Evolutionary conservation across 2,797 vertebrate genomes (phyloP).

Genomic region (Coendou prehensilis): DNA sequence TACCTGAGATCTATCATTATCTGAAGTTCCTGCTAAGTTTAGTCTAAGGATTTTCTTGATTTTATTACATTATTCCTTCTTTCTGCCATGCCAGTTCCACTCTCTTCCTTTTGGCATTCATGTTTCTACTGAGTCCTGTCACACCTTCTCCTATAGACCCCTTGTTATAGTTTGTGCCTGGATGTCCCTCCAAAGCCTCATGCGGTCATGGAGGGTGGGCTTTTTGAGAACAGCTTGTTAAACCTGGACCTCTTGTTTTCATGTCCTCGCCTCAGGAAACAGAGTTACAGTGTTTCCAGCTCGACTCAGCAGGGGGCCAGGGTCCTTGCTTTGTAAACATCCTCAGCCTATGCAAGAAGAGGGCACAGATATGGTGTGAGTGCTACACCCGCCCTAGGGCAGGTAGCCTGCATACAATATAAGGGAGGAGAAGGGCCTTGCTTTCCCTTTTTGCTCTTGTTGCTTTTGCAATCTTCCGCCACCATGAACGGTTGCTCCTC

Average conservation of each 20-base stretch:
- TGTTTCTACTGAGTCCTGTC: background rate
- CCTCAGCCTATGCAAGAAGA: background rate
- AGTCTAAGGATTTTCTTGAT: slow-evolving; percentile 62
- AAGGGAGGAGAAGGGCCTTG: background rate
- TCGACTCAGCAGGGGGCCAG: background rate
- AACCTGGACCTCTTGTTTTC: background rate
- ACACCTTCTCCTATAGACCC: background rate
- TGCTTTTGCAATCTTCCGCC: background rate
- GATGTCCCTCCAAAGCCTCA: background rate
- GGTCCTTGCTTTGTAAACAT: background rate
- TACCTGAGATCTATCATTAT: slow-evolving; percentile 29
- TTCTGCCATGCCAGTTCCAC: background rate
- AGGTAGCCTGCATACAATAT: background rate
- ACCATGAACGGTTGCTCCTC: background rate
- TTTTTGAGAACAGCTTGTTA: background rate
- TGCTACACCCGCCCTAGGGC: background rate
- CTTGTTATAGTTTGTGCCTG: background rate
- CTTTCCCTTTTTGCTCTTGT: background rate
- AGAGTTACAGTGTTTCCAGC: background rate
- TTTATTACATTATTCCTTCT: slow-evolving; percentile 37
- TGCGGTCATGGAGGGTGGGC: too few relatives aligned
- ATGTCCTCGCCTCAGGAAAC: background rate
- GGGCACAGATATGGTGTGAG: background rate
- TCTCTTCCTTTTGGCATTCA: slow-evolving; percentile 34
- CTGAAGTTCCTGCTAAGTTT: slow-evolving; percentile 51